These are phyloP conservation scores for Macropus fuliginosus DNA, from an alignment of 2,797 vertebrate genomes.

Conservation along the genomic window DNA sequence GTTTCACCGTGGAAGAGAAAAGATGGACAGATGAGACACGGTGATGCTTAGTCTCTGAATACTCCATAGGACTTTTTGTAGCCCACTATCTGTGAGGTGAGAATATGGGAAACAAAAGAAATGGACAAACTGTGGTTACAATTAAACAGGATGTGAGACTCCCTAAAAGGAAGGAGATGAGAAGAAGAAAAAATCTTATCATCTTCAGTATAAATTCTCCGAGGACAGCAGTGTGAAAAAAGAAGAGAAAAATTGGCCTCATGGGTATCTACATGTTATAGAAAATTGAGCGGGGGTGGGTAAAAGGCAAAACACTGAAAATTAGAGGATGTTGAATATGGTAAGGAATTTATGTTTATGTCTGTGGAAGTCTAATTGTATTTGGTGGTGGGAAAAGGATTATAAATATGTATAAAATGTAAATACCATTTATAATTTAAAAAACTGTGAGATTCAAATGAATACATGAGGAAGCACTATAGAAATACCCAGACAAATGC, in stretches of 20 bases:
- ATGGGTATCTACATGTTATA: constrained; percentile 15
- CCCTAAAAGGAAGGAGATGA: constrained; percentile 25
- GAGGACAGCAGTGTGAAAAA: constrained; percentile 56
- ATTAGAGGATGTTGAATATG: constrained; percentile 20
- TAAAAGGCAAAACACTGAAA: constrained; percentile 32
- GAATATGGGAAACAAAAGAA: constrained; percentile 63
- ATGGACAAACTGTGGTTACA: constrained; percentile 49
- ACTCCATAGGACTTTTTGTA: neutral
- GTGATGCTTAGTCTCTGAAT: neutral
- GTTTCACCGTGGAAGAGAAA: constrained; percentile 63
- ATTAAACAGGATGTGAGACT: constrained; percentile 65
- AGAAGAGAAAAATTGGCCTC: constrained; percentile 17
- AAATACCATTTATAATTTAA: constrained; percentile 13
- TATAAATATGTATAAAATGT: constrained; percentile 37
- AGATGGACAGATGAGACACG: neutral
- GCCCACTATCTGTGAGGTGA: constrained; percentile 62
- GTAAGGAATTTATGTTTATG: constrained; percentile 10
- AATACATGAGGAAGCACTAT: neutral
- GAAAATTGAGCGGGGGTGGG: constrained; percentile 13
- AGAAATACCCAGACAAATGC: neutral
- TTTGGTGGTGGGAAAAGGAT: constrained; percentile 27
- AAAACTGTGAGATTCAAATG: constrained; percentile 18
- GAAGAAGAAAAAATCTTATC: constrained; percentile 53
- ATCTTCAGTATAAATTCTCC: constrained; percentile 49
- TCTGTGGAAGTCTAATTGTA: constrained; percentile 41